Conservation (phyloP, 2,797 vertebrate species). For the Catamblyrhynchus diadema region DNA sequence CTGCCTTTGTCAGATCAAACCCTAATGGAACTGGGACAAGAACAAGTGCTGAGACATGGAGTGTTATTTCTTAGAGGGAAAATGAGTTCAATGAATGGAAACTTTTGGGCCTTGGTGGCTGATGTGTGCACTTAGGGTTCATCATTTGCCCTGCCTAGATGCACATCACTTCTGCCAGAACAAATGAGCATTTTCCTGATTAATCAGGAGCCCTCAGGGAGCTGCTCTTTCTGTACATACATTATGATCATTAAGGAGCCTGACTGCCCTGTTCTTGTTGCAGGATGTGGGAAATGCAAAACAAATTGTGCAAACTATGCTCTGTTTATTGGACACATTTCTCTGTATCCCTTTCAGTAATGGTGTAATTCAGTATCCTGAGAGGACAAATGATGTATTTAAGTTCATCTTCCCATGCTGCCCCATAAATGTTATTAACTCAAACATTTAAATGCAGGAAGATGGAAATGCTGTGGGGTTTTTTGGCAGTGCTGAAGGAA, state of each 20-base stretch:
- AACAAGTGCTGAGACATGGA: not conserved
- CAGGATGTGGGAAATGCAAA: slow-evolving; percentile 27
- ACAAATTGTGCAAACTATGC: slow-evolving; percentile 13
- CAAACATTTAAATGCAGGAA: not conserved
- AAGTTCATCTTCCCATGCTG: not conserved
- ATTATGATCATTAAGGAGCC: slow-evolving; percentile 50
- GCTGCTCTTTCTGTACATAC: slow-evolving; percentile 26
- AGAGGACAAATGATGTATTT: slow-evolving; percentile 20
- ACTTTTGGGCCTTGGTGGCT: not conserved
- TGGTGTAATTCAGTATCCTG: not conserved
- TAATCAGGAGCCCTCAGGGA: slow-evolving; percentile 47
- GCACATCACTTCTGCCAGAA: slow-evolving; percentile 42
- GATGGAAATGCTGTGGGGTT: not conserved
- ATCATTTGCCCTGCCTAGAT: slow-evolving; percentile 16
- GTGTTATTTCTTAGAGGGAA: not conserved
- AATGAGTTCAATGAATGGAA: not conserved
- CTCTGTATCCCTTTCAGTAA: slow-evolving; percentile 1
- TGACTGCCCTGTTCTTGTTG: not conserved
- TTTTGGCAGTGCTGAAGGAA: not conserved
- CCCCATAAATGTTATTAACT: not conserved
- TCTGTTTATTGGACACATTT: slow-evolving; percentile 5
- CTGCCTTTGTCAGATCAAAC: not conserved
- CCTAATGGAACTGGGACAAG: not conserved
- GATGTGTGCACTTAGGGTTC: not conserved
- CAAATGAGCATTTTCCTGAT: slow-evolving; percentile 55